These are phyloP conservation scores for Sorex maritimensis DNA, from an alignment of 2,797 vertebrate species.

Conservation along the genomic window DNA sequence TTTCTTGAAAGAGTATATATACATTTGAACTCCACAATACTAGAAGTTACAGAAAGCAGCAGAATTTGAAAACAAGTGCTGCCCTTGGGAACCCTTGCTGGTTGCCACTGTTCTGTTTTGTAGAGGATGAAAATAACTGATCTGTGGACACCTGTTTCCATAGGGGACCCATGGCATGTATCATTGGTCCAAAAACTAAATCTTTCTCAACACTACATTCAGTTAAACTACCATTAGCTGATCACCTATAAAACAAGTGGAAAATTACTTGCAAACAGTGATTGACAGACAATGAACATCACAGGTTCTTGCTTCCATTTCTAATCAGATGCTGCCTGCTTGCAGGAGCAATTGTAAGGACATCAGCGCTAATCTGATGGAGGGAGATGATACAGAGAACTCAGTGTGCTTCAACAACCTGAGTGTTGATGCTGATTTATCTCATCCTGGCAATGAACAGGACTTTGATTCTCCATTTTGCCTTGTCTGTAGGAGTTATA, in stretches of 20 bases:
- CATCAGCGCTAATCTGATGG: accelerated
- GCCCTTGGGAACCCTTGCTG: neutral
- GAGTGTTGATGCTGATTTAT: constrained; percentile 16
- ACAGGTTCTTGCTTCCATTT: neutral
- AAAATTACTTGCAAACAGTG: neutral
- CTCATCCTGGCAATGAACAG: constrained; percentile 43
- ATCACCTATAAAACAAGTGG: neutral
- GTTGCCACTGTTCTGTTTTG: neutral
- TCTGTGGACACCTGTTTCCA: neutral
- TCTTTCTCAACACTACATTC: neutral
- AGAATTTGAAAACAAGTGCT: neutral
- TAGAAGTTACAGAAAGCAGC: neutral
- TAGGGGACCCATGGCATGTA: neutral
- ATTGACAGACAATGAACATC: neutral
- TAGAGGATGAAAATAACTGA: neutral
- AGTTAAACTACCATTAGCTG: neutral
- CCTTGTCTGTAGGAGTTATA: constrained; percentile 13
- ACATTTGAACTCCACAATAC: neutral
- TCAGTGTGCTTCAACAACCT: neutral
- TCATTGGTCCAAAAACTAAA: neutral
- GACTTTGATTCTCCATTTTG: neutral
- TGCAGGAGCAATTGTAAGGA: neutral
- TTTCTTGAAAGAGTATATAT: no score
- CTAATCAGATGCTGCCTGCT: neutral
- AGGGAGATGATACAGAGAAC: neutral